Evolutionary conservation across 2,888 invertebrate genomes (phyloP), one percentile per base, ranked within the genome.

Genomic region (Mythimna ferrago): DNA sequence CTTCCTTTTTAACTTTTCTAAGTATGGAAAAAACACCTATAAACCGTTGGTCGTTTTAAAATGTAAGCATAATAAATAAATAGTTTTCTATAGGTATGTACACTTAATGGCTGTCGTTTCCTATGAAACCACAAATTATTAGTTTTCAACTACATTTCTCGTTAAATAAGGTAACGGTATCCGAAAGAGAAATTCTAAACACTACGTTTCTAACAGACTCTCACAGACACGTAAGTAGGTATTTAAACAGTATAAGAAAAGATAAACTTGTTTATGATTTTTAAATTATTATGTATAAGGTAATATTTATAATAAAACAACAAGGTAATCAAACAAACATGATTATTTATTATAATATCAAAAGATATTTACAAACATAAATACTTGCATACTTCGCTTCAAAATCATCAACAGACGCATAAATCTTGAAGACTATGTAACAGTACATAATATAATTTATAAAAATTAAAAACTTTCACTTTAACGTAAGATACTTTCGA

Each of bases 131-230:
- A 76, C 86, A 78, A 70, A 84, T 81, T 74, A 81, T 68, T 26
- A 66, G 66, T 66, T 68, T 53, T 32, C 73, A 68, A 71, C 64
- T 71, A 72, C 63, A 67, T 80, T 80, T 80, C 73, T 71, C 56
- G 61, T 58, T 75, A 77, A 73, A 57, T 69, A 74, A 41, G 60
- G 21, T 61, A 61, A 77, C 60, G 56, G 65, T 67, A 65, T 70
- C 73, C 32, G 35, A 38, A 73, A 78, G 82, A 78, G 86, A 85
- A 85, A 85, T 71, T 71, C 53, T 84, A 82, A 86, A 66, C 68
- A 78, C 70, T 54, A 74, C 75, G 63, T 81, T 84, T 79, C 86
- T 79, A 67, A 57, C 10, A 60, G 62, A 77, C 51, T 66, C n/a
- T 67, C 16, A 32, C 7, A 19, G 44, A 73, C 5, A 3, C 10